Evolutionary conservation across 2,113 vertebrate species (phyloP), one percentile per base, ranked within the genome.

Genomic region (Gallinago paraguaiae): DNA sequence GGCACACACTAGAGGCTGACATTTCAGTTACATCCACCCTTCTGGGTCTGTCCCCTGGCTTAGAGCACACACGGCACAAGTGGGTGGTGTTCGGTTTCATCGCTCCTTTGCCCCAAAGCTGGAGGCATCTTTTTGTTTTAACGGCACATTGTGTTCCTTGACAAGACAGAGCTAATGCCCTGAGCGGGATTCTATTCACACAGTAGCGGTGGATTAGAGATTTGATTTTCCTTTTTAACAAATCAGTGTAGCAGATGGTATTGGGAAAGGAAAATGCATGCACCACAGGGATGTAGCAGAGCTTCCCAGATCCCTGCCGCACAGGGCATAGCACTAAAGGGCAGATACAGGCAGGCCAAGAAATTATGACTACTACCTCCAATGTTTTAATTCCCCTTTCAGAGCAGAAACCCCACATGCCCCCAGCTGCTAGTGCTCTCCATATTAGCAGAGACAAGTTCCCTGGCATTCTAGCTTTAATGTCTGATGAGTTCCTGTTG

Each of bases 201-300:
- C 43, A 45, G 67, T 53, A 79, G 54, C 72, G 68, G 57, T 67
- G 88, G 81, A 82, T 95, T 90, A 94, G 70, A 92, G 75, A 89
- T 88, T 76, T 89, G 67, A 78, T 94, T 94, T 88, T 86, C 77
- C 25, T 91, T 96, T 95, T 87, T 67, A 75, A 83, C 74, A 76
- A 92, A 91, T 92, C 78, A 37, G 70, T 75, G 35, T 30, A 95
- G 78, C 88, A 97, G 96, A 96, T 96, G 95, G 92, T 11, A 72
- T 33, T 78, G 82, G 57, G 72, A 88, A 61, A 88, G 88, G 82
- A 82, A 89, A 92, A 77, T 24, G 59, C 77, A n/a, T 17, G 35
- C 82, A 76, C 74, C 65, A 43, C 59, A 43, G 82, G 39, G 35
- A 20, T 69, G 30, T 30, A 81, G 60, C 65, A 90, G 57, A 60